These are phyloP conservation scores for Carlito syrichta DNA, from an alignment of 2,113 vertebrate genomes.

Conservation along the genomic window DNA sequence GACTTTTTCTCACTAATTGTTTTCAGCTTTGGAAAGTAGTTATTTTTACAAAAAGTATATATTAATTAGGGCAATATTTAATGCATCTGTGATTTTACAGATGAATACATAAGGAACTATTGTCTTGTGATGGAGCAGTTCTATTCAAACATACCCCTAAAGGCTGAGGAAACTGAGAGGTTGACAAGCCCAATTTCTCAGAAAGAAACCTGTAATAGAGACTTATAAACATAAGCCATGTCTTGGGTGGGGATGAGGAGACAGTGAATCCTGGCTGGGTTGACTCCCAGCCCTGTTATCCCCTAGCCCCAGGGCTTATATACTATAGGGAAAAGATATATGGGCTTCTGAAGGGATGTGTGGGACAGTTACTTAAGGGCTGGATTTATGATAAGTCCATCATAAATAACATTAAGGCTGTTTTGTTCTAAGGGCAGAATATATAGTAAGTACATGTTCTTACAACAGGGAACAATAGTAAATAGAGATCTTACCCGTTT, in stretches of 20 bases:
- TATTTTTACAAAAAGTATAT: slow-evolving; percentile 43
- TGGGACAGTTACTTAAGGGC: not conserved
- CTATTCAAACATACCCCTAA: not conserved
- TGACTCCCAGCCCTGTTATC: too few species aligned
- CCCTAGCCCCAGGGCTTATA: too few species aligned
- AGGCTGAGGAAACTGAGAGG: not conserved
- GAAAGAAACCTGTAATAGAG: not conserved
- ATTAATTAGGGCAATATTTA: not conserved
- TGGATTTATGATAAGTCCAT: not conserved
- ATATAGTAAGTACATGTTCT: not conserved
- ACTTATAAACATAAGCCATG: not conserved
- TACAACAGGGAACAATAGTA: not conserved
- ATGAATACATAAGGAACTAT: not conserved
- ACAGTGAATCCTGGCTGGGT: not conserved
- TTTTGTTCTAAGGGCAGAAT: not conserved
- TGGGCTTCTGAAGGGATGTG: not conserved
- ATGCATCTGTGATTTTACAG: not conserved
- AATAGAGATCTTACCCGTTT: not conserved
- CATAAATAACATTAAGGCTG: not conserved
- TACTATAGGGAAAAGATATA: too few species aligned
- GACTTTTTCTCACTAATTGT: not conserved
- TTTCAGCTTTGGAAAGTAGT: slow-evolving; percentile 38
- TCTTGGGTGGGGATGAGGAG: not conserved
- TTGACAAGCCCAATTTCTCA: not conserved
- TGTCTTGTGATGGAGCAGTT: not conserved